Base-by-base conservation (phyloP, 2,797 vertebrate species). In the Brotula barbata region DNA sequence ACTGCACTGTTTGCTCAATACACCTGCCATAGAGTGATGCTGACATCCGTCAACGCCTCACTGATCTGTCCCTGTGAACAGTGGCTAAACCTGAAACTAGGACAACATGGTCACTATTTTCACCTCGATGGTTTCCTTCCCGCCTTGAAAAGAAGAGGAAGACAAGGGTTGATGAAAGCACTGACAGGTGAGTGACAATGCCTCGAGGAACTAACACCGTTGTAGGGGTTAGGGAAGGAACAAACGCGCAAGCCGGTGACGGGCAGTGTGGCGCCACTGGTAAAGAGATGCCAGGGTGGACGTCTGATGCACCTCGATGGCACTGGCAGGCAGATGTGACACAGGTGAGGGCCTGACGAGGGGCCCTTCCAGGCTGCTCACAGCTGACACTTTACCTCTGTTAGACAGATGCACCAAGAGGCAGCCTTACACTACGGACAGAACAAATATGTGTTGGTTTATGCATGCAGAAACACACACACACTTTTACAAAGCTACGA, bases 131-230 rank as follows among this genome's bases (percentile, higher is more conserved):
- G 64, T 72, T 85, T 45, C 63, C 57, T 77, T 74, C 55, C 84
- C 71, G 76, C 82, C 78, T 78, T 68, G 54, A 61, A 51, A 65
- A 58, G 42, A 33, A 44, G 52, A 53, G 47, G 50, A 65, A 65
- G 65, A 44, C 41, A 64, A 58, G 70, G 73, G 77, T 75, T 88
- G 88, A 87, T 89, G 87, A 87, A 81, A 82, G 78, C 85, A 75
- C 64, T 84, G 87, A 90, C 90, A 89, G 88, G 75, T 90, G 90
- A 91, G 80, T 90, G 91, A 88, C 91, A 90, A 85, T 53, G 87
- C 89, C 89, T 79, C 64, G 58, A 81, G 83, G 83, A 80, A 13
- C 20, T 59, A 19, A 55, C 61, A 45, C 64, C 48, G 53, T 64
- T 57, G 67, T 65, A 47, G 54, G 36, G 53, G 9, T 65, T 59